phyloP scores from a whole-genome alignment of 2,113 vertebrate genomes.

The Scophthalmus maximus region DNA sequence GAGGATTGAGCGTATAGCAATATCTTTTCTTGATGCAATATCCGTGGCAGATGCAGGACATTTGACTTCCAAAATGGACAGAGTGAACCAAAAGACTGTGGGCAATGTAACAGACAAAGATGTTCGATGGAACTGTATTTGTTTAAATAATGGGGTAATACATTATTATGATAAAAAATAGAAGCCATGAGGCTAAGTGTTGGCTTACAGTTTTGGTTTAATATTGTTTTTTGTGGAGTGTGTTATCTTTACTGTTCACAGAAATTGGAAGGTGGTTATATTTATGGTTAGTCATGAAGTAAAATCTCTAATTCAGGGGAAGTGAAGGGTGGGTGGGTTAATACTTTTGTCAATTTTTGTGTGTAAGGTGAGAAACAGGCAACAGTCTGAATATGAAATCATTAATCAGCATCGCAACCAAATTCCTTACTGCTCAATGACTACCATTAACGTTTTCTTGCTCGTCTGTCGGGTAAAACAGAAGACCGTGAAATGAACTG shows the following conservation, averaged over 20 bases:
- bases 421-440: neutral
- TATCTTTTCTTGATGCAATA: slow-evolving; percentile 17
- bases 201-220: neutral
- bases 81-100: slow-evolving; percentile 1
- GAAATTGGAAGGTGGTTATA: neutral
- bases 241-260: neutral
- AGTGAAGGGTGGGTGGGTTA: neutral
- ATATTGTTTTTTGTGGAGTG: neutral
- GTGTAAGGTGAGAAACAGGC: neutral
- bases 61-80: slow-evolving; percentile 30
- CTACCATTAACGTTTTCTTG: neutral
- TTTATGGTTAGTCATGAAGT: neutral
- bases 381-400: neutral
- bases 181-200: neutral
- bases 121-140: neutral
- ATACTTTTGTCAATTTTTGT: slow-evolving; percentile 4
- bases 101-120: slow-evolving; percentile 2
- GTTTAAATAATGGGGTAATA: neutral
- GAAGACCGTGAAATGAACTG: too few relatives aligned
- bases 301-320: neutral
- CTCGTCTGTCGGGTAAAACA: too few relatives aligned
- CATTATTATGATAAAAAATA: neutral
- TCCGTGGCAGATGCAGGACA: slow-evolving; percentile 5
- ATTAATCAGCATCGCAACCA: neutral
- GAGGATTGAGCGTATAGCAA: slow-evolving; percentile 29